Percentiles rank a stretch among this genome's conserved stretches.
Evolutionary conservation across 2,113 vertebrate species (phyloP).

Genomic region (Psilopsiagon aymara): DNA sequence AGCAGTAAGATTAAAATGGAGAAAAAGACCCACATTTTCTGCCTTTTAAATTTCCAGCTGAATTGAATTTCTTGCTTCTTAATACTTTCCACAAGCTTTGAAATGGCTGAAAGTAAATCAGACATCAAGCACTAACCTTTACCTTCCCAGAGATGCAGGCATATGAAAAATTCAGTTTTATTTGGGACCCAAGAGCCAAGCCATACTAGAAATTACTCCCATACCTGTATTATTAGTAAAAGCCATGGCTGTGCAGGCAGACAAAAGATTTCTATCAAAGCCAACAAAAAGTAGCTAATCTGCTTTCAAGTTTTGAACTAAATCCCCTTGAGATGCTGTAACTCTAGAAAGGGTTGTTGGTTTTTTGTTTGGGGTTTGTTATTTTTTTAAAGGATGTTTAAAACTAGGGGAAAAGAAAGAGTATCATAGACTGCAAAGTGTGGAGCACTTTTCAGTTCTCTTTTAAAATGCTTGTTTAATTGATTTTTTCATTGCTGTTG

Average conservation of each 20-base stretch:
- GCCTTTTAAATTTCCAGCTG: not conserved
- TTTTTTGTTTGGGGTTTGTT: not conserved
- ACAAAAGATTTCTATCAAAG: conserved; percentile 58
- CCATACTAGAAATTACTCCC: not conserved
- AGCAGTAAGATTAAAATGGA: not conserved
- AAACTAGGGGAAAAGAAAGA: not conserved
- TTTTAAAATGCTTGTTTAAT: conserved; percentile 59
- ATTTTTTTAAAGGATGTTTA: not conserved
- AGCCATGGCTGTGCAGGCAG: not conserved
- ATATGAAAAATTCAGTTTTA: not conserved
- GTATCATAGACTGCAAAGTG: not conserved
- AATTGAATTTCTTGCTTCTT: not conserved
- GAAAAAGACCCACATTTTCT: not conserved
- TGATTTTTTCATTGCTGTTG: conserved; percentile 48
- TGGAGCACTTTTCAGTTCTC: not conserved
- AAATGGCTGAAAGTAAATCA: conserved; percentile 21
- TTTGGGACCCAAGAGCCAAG: not conserved
- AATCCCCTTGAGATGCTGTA: conserved; percentile 10
- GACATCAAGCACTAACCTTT: conserved; percentile 6
- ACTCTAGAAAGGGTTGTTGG: not conserved
- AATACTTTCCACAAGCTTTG: not conserved
- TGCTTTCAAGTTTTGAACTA: conserved; percentile 53
- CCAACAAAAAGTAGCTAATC: conserved; percentile 46
- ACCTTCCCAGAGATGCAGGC: not conserved
- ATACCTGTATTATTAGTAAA: not conserved